Evolutionary conservation across 1,140 invertebrate species (phyloP).

Genomic region (Mesaphorura yosii): DNA sequence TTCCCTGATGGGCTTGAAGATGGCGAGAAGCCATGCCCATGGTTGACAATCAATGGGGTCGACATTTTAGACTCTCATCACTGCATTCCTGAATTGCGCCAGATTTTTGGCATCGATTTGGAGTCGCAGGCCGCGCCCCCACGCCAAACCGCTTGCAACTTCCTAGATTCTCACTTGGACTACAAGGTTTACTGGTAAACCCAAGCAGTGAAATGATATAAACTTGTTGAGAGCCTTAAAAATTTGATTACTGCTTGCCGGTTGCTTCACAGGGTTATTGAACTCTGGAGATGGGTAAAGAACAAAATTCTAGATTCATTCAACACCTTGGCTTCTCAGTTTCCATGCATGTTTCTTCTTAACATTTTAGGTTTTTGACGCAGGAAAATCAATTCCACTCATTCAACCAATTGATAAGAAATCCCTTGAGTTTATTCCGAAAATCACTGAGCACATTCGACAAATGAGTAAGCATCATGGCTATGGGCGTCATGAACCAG

Average conservation of each 20-base stretch:
- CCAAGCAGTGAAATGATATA: constrained; percentile 37
- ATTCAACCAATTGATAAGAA: constrained; percentile 16
- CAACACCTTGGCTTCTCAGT: too few species aligned
- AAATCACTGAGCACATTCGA: constrained; percentile 6
- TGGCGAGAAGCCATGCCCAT: constrained; percentile 32
- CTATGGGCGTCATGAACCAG: constrained; percentile 1
- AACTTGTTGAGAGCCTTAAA: too few species aligned
- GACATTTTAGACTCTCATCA: constrained; percentile 36
- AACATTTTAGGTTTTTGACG: constrained; percentile 30
- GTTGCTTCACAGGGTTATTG: constrained; percentile 20
- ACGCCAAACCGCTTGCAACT: constrained; percentile 32
- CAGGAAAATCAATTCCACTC: constrained; percentile 12
- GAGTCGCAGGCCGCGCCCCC: constrained; percentile 29
- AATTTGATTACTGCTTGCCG: too few species aligned
- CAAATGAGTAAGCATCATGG: constrained; percentile 18
- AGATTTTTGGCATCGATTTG: constrained; percentile 31
- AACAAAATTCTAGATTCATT: too few species aligned
- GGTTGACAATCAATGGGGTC: constrained; percentile 36
- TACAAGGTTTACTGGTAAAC: too few species aligned
- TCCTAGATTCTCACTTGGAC: too few species aligned
- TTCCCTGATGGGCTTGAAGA: not conserved
- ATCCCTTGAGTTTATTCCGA: not conserved
- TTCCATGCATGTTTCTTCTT: too few species aligned
- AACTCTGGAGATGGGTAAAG: constrained; percentile 29
- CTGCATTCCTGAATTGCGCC: constrained; percentile 34